These are phyloP conservation scores for Scleropages formosus DNA, from an alignment of 2,797 vertebrate species.

Conservation along the genomic window DNA sequence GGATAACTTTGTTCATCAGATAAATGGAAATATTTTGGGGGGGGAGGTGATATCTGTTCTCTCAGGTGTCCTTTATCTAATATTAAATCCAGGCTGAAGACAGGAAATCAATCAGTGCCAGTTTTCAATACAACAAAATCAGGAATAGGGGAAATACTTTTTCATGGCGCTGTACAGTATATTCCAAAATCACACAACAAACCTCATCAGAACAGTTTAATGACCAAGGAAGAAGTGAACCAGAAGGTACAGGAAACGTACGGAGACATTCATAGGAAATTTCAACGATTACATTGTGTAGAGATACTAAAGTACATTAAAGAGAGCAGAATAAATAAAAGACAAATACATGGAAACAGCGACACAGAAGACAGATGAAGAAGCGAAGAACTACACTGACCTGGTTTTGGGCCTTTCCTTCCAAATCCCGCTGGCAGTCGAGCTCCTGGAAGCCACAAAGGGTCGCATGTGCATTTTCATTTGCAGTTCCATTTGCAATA, in stretches of 20 bases:
- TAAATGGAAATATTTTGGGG: too few species aligned
- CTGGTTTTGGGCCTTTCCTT: slow-evolving; percentile 17
- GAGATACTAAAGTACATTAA: background rate
- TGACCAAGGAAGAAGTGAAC: background rate
- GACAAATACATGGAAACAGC: background rate
- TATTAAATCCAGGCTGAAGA: too few species aligned
- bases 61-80: too few species aligned
- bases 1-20: too few species aligned
- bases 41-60: too few species aligned
- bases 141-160: too few species aligned
- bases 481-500: background rate
- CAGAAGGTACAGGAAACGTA: background rate
- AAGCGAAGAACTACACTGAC: slow-evolving; percentile 3
- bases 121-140: too few species aligned
- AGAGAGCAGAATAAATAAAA: background rate
- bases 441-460: slow-evolving; percentile 10
- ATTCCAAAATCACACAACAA: background rate
- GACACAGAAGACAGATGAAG: background rate
- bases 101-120: too few species aligned
- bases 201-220: background rate
- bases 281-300: background rate
- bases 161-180: too few species aligned
- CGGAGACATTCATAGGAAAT: too few species aligned
- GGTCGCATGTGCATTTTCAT: background rate
- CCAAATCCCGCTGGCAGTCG: background rate